Evolutionary conservation across 1,140 invertebrate species (phyloP).

Genomic region (Lerema accius): DNA sequence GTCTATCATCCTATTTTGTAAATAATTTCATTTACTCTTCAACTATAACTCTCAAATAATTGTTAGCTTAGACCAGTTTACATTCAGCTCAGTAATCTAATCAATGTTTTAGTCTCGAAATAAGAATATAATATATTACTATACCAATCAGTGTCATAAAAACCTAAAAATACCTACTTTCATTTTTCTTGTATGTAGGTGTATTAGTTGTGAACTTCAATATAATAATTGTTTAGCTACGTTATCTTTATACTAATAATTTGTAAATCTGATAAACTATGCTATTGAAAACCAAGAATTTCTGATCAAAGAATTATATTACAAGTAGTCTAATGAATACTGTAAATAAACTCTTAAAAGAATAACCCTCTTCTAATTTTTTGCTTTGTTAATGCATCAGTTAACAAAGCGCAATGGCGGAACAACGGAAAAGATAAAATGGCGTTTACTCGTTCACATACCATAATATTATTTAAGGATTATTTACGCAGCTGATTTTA

Average conservation of each 20-base stretch:
- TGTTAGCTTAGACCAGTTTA: constrained; percentile 7
- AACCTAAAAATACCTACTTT: constrained; percentile 27
- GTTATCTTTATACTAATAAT: constrained; percentile 11
- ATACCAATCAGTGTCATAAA: constrained; percentile 26
- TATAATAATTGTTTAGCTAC: constrained; percentile 20
- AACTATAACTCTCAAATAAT: constrained; percentile 23
- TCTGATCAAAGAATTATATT: constrained; percentile 31
- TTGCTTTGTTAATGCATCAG: constrained; percentile 3
- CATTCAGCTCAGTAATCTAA: constrained; percentile 6
- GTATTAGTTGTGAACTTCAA: constrained; percentile 5
- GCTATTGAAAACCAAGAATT: constrained; percentile 27
- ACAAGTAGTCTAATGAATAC: constrained; percentile 20
- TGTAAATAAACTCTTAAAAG: constrained; percentile 32
- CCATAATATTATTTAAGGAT: too few relatives aligned
- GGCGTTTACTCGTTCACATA: too few relatives aligned
- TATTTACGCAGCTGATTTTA: too few relatives aligned
- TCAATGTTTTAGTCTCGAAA: constrained; percentile 52
- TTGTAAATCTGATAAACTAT: constrained; percentile 14
- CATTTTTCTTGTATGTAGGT: constrained; percentile 14
- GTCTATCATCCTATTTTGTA: constrained; percentile 44
- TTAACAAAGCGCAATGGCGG: not conserved
- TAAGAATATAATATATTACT: constrained; percentile 57
- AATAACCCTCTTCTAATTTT: constrained; percentile 11
- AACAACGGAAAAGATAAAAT: too few relatives aligned
- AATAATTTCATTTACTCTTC: constrained; percentile 34